phyloP scores from a whole-genome alignment of 2,797 vertebrate species.

The Hybognathus amarus region DNA sequence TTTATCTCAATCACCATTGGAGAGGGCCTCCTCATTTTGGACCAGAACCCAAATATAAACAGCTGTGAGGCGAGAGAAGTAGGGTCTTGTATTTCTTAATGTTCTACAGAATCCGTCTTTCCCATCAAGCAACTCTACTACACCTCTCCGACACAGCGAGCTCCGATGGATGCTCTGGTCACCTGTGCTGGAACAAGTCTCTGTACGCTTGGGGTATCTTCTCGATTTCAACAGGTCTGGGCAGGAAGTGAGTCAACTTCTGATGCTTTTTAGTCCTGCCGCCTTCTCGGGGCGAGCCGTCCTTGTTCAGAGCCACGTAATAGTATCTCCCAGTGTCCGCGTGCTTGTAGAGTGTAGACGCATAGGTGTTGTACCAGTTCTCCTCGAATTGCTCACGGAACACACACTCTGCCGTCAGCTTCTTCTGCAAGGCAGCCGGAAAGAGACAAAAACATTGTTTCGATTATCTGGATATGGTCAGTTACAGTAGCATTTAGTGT shows the following conservation, averaged over 20 bases:
- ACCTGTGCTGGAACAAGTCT: constrained; percentile 95
- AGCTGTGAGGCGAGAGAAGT: constrained; percentile 53
- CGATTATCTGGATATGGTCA: background rate
- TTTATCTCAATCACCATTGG: constrained; percentile 72
- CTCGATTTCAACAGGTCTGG: constrained; percentile 93
- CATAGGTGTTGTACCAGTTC: constrained; percentile 99
- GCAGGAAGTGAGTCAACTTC: constrained; percentile 97
- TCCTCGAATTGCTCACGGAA: constrained; percentile 99
- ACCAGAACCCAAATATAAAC: constrained; percentile 68
- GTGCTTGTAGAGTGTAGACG: constrained; percentile 96
- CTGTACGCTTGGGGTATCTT: constrained; percentile 93
- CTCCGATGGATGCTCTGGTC: constrained; percentile 74
- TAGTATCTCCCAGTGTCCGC: constrained; percentile 91
- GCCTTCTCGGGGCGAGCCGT: constrained; percentile 95
- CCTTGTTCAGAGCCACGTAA: constrained; percentile 98
- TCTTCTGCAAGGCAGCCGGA: constrained; percentile 83
- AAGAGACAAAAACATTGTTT: constrained; percentile 30
- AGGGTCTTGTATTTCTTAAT: constrained; percentile 58
- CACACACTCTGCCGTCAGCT: constrained; percentile 94
- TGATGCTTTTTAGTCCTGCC: constrained; percentile 97
- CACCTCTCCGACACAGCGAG: constrained; percentile 52
- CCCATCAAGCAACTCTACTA: constrained; percentile 49
- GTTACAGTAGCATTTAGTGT: background rate
- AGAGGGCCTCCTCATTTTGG: constrained; percentile 61
- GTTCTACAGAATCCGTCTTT: constrained; percentile 61